Conservation (phyloP, 1,140 invertebrate genomes). For the Saxidomus purpurata region DNA sequence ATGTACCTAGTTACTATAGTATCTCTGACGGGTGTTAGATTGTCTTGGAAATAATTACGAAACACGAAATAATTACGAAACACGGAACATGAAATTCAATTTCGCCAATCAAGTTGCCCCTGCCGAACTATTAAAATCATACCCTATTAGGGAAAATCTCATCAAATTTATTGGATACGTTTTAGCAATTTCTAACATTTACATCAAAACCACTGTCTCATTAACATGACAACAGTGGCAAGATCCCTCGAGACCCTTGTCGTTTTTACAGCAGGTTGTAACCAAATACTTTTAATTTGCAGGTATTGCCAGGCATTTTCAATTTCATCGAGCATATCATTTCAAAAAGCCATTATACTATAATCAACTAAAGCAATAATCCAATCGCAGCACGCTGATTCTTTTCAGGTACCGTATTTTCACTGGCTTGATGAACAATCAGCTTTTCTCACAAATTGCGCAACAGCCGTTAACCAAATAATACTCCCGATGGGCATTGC, state of each 20-base stretch:
- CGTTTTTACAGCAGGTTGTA: conserved; percentile 21
- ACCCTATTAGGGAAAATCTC: neutral
- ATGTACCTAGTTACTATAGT: no score
- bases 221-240: neutral
- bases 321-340: conserved; percentile 3
- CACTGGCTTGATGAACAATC: neutral
- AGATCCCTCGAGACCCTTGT: neutral
- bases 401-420: conserved; percentile 24
- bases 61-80: neutral
- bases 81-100: neutral
- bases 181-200: neutral
- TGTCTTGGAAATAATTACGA: neutral
- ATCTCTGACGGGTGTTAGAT: no score
- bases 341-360: conserved; percentile 25
- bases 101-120: neutral
- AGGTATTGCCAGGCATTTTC: conserved; percentile 33
- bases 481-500: conserved; percentile 44
- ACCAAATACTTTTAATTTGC: conserved; percentile 48
- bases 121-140: neutral
- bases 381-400: neutral
- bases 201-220: neutral
- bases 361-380: conserved; percentile 22
- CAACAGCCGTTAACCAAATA: conserved; percentile 53
- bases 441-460: conserved; percentile 26
- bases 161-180: neutral